Evolutionary conservation across 2,888 invertebrate species (phyloP), one percentile per base, ranked within the genome.

Genomic region (Pinctada fucata): DNA sequence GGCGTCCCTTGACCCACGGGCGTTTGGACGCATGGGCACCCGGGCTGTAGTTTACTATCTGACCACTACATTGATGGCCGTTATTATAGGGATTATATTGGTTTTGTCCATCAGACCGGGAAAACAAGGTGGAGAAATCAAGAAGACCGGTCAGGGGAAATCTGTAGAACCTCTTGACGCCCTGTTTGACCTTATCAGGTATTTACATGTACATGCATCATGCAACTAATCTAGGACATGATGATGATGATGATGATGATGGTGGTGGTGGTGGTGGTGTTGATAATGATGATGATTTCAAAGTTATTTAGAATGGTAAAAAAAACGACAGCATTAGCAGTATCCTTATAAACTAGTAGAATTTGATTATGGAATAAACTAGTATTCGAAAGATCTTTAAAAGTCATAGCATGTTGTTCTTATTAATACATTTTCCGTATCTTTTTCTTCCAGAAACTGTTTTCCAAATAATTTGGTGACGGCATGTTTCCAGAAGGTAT

Each of bases 11-110:
- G 98, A 98, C 93, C 94, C 97, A 78, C 96, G 96, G 90, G 94
- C 98, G 91, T 97, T 97, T 88, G 87, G 87, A 47, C 96, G 95
- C 93, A 97, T 97, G 87, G 96, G 96, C 47, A 93, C 94, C 68
- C 95, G 97, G 69, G 97, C 98, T n/a, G 96, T 98, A 83, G 93
- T 95, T 58, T 99, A 97, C 93, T 99, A 99, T 93, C 95, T 97
- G 94, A 94, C 95, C 75, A 99, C 99, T 31, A 99, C 99, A 2
- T 93, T 98, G 52, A 95, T 96, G 89, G 98, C 99, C 5, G 98
- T 99, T 82, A 94, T 98, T 87, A 94, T 97, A 6, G 96, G 96
- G 78, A 98, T 99, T 88, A 95, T 97, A 81, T 94, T 99, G 84
- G 99, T 98, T 81, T 94, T 96, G 77, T 94, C 96, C 48, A 97